Evolutionary conservation across 2,888 invertebrate genomes (phyloP), one percentile per base, ranked within the genome.

Genomic region (Leucozona laternaria): DNA sequence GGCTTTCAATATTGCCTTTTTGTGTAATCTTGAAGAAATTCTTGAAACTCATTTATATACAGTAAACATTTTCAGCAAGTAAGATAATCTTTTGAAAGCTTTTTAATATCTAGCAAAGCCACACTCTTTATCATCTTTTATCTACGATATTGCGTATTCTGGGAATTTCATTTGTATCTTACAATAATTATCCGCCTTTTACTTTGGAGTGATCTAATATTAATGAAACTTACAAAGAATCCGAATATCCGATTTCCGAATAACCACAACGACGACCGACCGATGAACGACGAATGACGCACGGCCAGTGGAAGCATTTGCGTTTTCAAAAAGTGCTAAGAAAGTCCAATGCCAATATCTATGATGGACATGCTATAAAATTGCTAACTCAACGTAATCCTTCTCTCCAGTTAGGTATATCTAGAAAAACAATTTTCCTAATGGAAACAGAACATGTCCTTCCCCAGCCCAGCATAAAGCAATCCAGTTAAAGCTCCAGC

Each of bases 311-410:
- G n/a, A 43, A 25, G 17, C 22, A 20, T 68, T 53, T 37, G n/a
- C n/a, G 37, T 37, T 53, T 25, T 34, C 25, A 48, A 68, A 68
- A 53, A 53, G 8, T 68, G 8, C 17, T 50, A 2, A 25, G 2
- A 53, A 53, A 13, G 50, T 25, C 34, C 50, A 68, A 68, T 68
- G n/a, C 34, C 50, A 68, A 68, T 68, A 15, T 37, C 11, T 25
- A 68, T 68, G 53, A 68, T 53, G 45, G 68, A 53, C 68, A 68
- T 22, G 20, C 68, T 50, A 68, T 68, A 68, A 68, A 68, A 68
- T 22, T 40, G n/a, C 25, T 53, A 11, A 53, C 50, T 25, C 68
- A 25, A 53, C 2, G 37, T 68, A 68, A 68, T 53, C 68, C 68
- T 68, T 53, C 50, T 37, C 53, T 37, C 1, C 17, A 25, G 57